Evolutionary conservation across 2,797 vertebrate genomes (phyloP).

Genomic region (Oceanodroma leucorhoa): DNA sequence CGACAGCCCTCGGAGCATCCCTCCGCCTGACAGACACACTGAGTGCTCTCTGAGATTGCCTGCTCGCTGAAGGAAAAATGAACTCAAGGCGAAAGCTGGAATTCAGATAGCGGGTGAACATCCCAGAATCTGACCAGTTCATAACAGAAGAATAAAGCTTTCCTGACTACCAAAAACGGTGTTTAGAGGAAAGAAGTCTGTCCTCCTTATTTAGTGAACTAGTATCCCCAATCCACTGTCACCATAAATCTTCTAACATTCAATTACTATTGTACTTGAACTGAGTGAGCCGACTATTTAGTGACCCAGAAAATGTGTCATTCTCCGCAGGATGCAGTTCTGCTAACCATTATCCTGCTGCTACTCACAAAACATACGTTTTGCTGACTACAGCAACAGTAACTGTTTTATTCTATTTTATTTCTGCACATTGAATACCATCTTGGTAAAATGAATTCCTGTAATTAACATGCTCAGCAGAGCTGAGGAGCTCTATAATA

Average conservation of each 20-base stretch:
- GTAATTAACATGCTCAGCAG: conserved; percentile 59
- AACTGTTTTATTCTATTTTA: conserved; percentile 52
- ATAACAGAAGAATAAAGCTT: background rate
- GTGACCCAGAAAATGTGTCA: conserved; percentile 32
- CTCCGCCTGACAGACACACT: background rate
- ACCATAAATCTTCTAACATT: background rate
- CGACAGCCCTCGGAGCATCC: background rate
- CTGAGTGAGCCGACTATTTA: background rate
- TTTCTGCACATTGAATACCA: conserved; percentile 42
- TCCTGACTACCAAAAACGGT: background rate
- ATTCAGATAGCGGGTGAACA: background rate
- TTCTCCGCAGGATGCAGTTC: background rate
- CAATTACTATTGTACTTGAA: conserved; percentile 13
- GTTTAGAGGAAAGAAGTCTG: background rate
- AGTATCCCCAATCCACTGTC: background rate
- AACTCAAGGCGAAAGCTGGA: background rate
- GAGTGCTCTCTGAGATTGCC: background rate
- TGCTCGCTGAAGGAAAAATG: background rate
- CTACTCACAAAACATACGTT: background rate
- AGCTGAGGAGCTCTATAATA: conserved; percentile 6
- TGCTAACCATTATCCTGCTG: conserved; percentile 19
- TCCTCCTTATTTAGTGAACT: conserved; percentile 9
- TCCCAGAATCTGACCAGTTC: background rate
- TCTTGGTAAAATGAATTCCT: conserved; percentile 57
- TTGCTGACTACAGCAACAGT: conserved; percentile 43